Evolutionary conservation across 2,888 invertebrate species (phyloP).

Genomic region (Hirtodrosophila trivittata): DNA sequence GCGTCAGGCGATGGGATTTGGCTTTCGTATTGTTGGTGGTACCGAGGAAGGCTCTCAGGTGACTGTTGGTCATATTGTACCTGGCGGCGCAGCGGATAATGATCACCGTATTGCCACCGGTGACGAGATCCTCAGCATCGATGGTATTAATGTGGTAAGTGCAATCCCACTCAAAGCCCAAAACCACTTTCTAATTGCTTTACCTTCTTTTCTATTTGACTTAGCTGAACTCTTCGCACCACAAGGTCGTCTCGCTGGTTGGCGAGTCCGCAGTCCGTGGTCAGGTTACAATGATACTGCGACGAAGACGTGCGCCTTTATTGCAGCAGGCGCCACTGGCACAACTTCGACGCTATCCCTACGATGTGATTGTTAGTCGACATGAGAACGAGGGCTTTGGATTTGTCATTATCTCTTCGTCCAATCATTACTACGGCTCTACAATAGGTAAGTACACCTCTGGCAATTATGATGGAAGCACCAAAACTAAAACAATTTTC

Average conservation of each 20-base stretch:
- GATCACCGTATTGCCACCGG: slow-evolving; percentile 96
- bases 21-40: slow-evolving; percentile 98
- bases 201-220: slow-evolving; percentile 28
- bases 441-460: slow-evolving; percentile 89
- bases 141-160: slow-evolving; percentile 90
- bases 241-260: slow-evolving; percentile 96
- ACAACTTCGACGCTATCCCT: slow-evolving; percentile 86
- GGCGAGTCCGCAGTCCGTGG: slow-evolving; percentile 94
- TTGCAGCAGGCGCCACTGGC: slow-evolving; percentile 47
- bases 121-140: slow-evolving; percentile 97
- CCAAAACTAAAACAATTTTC: neutral
- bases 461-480: neutral
- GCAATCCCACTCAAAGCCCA: neutral
- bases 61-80: slow-evolving; percentile 98
- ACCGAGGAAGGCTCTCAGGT: slow-evolving; percentile 98
- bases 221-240: slow-evolving; percentile 92
- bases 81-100: slow-evolving; percentile 96
- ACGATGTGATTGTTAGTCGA: slow-evolving; percentile 95
- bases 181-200: fast-evolving
- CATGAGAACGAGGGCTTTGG: slow-evolving; percentile 98
- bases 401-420: slow-evolving; percentile 98
- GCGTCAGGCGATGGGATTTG: slow-evolving; percentile 97
- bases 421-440: slow-evolving; percentile 90
- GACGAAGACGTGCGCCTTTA: slow-evolving; percentile 84
- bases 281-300: slow-evolving; percentile 91